Evolutionary conservation across 2,888 invertebrate species (phyloP).

Genomic region (Balanococcus diminutus): DNA sequence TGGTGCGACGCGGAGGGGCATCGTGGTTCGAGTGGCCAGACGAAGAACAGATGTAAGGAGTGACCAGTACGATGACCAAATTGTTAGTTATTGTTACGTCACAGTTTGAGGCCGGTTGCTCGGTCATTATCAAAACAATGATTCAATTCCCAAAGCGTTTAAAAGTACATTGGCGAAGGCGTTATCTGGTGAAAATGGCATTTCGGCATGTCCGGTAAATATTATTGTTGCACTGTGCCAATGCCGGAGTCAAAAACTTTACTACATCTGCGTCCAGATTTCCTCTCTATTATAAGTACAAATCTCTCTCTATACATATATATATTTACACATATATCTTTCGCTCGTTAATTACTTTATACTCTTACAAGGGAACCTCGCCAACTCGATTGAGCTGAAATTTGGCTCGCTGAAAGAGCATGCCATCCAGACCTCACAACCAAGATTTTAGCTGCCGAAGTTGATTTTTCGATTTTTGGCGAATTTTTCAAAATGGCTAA

Average conservation of each 20-base stretch:
- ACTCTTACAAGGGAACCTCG: no score
- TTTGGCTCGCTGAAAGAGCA: no score
- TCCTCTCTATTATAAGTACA: no score
- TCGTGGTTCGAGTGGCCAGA: neutral
- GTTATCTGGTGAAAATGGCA: neutral
- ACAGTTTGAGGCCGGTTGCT: slow-evolving; percentile 44
- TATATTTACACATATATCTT: no score
- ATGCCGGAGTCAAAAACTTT: neutral
- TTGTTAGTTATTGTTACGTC: slow-evolving; percentile 47
- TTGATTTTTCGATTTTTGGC: no score
- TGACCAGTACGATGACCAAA: slow-evolving; percentile 53
- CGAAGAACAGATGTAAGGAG: slow-evolving; percentile 52
- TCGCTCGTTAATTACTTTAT: no score
- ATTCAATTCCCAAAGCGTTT: slow-evolving; percentile 50
- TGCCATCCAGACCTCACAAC: no score
- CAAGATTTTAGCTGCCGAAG: no score
- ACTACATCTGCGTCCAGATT: slow-evolving; percentile 23
- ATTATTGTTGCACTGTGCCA: no score
- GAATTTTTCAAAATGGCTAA: no score
- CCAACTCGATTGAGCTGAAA: no score
- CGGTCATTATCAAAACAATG: slow-evolving; percentile 53
- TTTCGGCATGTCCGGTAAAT: slow-evolving; percentile 35
- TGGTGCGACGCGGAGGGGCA: neutral
- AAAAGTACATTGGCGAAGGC: neutral
- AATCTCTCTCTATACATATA: no score